These are phyloP conservation scores for Lithobius niger DNA, from an alignment of 1,140 invertebrate species.

Conservation along the genomic window DNA sequence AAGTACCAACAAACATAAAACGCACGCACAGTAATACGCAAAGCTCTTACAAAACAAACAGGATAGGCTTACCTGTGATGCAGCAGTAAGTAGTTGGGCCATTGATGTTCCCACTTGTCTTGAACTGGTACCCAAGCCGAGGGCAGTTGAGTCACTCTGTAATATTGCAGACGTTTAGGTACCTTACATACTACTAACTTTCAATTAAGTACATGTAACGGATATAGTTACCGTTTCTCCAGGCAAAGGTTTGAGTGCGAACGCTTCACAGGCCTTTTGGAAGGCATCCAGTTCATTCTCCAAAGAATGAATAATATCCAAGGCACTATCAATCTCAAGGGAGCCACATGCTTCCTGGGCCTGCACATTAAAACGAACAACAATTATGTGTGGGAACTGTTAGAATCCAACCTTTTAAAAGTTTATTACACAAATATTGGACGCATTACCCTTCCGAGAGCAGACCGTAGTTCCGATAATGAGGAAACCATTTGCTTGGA, in stretches of 20 bases:
- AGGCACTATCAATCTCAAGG: slow-evolving; percentile 67
- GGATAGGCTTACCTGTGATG: slow-evolving; percentile 55
- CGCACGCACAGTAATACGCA: too few relatives aligned
- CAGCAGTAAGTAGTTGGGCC: slow-evolving; percentile 70
- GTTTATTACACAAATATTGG: slow-evolving; percentile 10
- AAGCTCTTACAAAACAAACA: too few relatives aligned
- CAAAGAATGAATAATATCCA: slow-evolving; percentile 62
- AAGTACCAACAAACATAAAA: too few relatives aligned
- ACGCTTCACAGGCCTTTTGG: slow-evolving; percentile 51
- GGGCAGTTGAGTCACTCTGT: slow-evolving; percentile 53
- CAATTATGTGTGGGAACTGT: background rate
- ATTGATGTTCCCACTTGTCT: slow-evolving; percentile 50
- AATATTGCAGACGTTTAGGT: too few relatives aligned
- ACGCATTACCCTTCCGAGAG: slow-evolving; percentile 46
- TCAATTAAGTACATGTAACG: too few relatives aligned
- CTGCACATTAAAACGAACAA: slow-evolving; percentile 14
- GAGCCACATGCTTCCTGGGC: slow-evolving; percentile 76
- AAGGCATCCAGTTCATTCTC: slow-evolving; percentile 71
- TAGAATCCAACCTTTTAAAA: background rate
- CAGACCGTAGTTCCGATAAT: slow-evolving; percentile 61
- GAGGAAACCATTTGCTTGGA: slow-evolving; percentile 59
- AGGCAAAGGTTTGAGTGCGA: slow-evolving; percentile 62
- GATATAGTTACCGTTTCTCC: slow-evolving; percentile 61
- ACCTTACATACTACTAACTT: too few relatives aligned
- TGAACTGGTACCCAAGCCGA: slow-evolving; percentile 52